phyloP scores from a whole-genome alignment of 2,113 vertebrate genomes.

The Zosterops japonicus region DNA sequence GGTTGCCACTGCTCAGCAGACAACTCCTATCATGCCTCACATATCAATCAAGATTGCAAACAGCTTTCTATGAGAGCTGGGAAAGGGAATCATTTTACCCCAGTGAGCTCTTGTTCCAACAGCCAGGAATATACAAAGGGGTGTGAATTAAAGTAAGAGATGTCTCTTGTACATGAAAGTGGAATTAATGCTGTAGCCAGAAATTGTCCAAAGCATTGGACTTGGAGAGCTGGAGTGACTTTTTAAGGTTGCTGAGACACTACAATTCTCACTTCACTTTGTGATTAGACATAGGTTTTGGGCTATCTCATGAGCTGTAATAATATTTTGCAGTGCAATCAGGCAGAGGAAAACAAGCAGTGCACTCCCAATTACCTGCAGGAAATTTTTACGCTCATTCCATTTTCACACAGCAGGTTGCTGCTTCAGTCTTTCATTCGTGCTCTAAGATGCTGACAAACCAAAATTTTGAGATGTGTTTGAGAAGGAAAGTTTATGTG shows the following conservation, averaged over 20 bases:
- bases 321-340: background rate
- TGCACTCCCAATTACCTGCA: background rate
- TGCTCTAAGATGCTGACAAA: background rate
- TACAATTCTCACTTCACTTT: background rate
- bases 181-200: background rate
- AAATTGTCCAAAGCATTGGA: background rate
- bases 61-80: background rate
- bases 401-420: background rate
- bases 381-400: background rate
- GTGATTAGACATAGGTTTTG: background rate
- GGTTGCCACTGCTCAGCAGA: background rate
- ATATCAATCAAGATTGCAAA: background rate
- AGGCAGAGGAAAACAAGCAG: background rate
- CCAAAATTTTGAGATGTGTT: background rate
- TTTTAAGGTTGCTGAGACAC: background rate
- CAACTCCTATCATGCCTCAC: fast-evolving
- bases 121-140: background rate
- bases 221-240: background rate
- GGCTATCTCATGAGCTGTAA: background rate
- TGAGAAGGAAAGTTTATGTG: background rate
- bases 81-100: background rate
- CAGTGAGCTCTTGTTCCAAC: background rate
- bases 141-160: background rate
- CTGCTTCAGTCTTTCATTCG: background rate
- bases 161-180: background rate